Evolutionary conservation across 2,888 invertebrate species (phyloP).

Genomic region (Patella depressa): DNA sequence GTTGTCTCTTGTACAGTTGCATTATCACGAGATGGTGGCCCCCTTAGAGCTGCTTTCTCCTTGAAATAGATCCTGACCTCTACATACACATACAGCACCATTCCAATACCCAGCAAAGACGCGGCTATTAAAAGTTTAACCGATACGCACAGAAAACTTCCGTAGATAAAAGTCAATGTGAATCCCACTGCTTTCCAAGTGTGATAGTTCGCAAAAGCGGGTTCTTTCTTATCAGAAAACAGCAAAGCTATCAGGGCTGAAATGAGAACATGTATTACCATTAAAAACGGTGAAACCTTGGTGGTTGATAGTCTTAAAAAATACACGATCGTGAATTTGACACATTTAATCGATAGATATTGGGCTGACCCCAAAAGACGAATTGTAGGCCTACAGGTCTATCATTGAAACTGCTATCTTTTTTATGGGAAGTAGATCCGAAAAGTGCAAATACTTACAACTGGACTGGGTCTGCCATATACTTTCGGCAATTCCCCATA

Average conservation of each 20-base stretch:
- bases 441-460: constrained; percentile 34
- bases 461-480: constrained; percentile 60
- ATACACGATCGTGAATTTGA: too few relatives aligned
- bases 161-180: constrained; percentile 52
- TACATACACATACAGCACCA: constrained; percentile 38
- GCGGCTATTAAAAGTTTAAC: constrained; percentile 51
- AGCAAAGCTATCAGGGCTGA: constrained; percentile 55
- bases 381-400: too few relatives aligned
- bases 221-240: constrained; percentile 48
- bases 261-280: neutral
- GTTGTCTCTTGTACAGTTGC: too few relatives aligned
- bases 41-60: neutral
- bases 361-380: too few relatives aligned
- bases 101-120: constrained; percentile 34
- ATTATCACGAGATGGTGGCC: neutral
- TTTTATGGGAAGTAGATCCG: too few relatives aligned
- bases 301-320: too few relatives aligned
- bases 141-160: constrained; percentile 51
- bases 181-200: constrained; percentile 54
- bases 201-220: constrained; percentile 58
- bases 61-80: constrained; percentile 25
- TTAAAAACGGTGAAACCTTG: too few relatives aligned
- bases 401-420: too few relatives aligned
- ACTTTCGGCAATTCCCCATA: constrained; percentile 57
- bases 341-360: too few relatives aligned